Percentiles rank a stretch among this genome's conserved stretches.
Evolutionary conservation across 1,140 invertebrate genomes (phyloP).

Genomic region (Ectropis grisescens): DNA sequence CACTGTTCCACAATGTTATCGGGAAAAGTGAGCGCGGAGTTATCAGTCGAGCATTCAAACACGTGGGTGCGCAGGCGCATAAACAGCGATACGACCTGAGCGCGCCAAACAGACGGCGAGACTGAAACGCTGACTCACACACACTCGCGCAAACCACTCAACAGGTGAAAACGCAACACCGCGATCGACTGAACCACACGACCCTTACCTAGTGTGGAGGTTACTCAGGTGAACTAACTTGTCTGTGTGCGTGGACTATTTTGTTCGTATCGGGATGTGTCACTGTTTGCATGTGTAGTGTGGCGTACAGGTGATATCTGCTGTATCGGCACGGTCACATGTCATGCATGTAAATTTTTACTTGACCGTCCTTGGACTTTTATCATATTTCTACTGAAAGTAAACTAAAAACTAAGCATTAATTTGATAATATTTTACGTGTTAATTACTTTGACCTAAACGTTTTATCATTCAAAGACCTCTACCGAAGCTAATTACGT

Average conservation of each 20-base stretch:
- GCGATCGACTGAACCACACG: slow-evolving; percentile 39
- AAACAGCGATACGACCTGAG: slow-evolving; percentile 31
- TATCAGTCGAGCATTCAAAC: slow-evolving; percentile 40
- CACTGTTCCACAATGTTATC: slow-evolving; percentile 34
- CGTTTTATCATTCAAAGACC: no score
- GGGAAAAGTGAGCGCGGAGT: slow-evolving; percentile 38
- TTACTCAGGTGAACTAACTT: slow-evolving; percentile 40
- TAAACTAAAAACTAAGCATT: no score
- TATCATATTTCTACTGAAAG: no score
- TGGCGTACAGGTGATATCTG: slow-evolving; percentile 48
- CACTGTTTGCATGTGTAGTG: slow-evolving; percentile 26
- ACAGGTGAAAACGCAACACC: slow-evolving; percentile 64
- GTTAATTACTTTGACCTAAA: no score
- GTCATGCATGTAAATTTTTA: no score
- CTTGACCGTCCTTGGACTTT: no score
- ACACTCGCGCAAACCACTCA: slow-evolving; percentile 41
- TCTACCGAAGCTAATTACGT: no score
- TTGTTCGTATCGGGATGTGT: slow-evolving; percentile 60
- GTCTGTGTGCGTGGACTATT: slow-evolving; percentile 59
- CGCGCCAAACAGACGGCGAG: slow-evolving; percentile 42
- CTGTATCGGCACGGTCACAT: slow-evolving; percentile 48
- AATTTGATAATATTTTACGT: no score
- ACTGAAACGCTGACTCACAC: slow-evolving; percentile 44
- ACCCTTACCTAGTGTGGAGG: slow-evolving; percentile 45
- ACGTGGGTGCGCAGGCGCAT: slow-evolving; percentile 25